Percentiles rank a stretch among this genome's conserved stretches.
Conservation (phyloP, 2,113 vertebrate species). For the Smithornis capensis region DNA sequence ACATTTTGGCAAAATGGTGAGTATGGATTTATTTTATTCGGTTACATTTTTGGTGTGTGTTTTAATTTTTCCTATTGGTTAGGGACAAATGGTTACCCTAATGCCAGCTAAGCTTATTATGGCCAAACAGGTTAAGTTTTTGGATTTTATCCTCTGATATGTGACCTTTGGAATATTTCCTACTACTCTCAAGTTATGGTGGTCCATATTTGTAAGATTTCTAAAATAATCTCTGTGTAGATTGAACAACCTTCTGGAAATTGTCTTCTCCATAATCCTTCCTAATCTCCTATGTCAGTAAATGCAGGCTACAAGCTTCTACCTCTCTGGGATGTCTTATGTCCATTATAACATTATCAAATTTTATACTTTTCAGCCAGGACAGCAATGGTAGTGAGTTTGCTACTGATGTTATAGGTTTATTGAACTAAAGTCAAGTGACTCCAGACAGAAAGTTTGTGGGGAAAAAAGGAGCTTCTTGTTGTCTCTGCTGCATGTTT, state of each 20-base stretch:
- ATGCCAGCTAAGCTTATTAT: not conserved
- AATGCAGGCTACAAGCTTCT: not conserved
- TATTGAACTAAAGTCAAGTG: not conserved
- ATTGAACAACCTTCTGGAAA: not conserved
- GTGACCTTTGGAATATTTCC: accelerated
- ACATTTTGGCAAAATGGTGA: accelerated
- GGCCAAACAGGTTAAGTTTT: not conserved
- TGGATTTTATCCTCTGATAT: not conserved
- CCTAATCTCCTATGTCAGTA: not conserved
- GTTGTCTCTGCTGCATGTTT: accelerated
- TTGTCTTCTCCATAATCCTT: not conserved
- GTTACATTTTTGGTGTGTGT: not conserved
- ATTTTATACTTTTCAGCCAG: not conserved
- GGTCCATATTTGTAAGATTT: not conserved
- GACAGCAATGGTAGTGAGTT: not conserved
- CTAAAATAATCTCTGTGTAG: not conserved
- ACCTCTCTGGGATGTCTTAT: not conserved
- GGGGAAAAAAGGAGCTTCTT: not conserved
- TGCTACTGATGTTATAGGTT: not conserved
- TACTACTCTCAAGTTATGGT: not conserved
- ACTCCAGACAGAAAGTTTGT: not conserved
- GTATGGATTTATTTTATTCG: not conserved
- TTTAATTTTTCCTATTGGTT: not conserved
- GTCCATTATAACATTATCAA: accelerated
- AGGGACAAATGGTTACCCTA: not conserved